Evolutionary conservation across 2,888 invertebrate species (phyloP), one percentile per base, ranked within the genome.

Genomic region (Dicranocentrus wangi): DNA sequence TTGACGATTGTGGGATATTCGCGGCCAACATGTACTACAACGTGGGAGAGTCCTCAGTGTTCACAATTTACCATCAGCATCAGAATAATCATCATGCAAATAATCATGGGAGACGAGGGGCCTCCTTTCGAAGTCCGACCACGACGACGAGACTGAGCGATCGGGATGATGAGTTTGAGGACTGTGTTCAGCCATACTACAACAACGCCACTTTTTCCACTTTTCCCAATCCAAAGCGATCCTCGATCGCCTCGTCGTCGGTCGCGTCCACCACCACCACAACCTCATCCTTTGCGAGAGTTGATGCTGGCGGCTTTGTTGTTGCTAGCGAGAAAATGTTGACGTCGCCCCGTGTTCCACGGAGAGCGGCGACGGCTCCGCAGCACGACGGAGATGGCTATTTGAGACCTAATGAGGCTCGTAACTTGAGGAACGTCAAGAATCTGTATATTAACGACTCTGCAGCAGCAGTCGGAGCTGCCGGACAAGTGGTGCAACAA

Each of bases 1-100:
- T 83, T 25, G 83, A 82, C 53, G 86, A 85, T 47, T 82, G 84
- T 66, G 83, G 80, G 23, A 71, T 81, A 17, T 86, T 83, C 70
- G 85, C 86, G 3, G 83, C 85, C 0, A 86, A 86, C 21, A 86
- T 85, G 86, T 86, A 83, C 21, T 86, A 86, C 70, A 85, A 86
- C 58, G 81, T 84, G 47, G 86, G 86, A 17, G 84, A 83, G 21
- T 61, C 60, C 2, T 78, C 77, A n/a, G 72, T 78, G 7, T 76
- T 76, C 42, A 78, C 79, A 17, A 79, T 71, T 47, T 25, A 69
- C 39, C 65, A 75, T 47, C 79, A 75, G 61, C 75, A 81, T 51
- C 55, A 71, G 39, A 68, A 43, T 39, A n/a, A n/a, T n/a, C n/a
- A 65, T 19, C 81, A 73, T 39, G 73, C 81, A 21, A 60, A 78